phyloP scores from a whole-genome alignment of 2,113 vertebrate genomes.

The Trachemys scripta region DNA sequence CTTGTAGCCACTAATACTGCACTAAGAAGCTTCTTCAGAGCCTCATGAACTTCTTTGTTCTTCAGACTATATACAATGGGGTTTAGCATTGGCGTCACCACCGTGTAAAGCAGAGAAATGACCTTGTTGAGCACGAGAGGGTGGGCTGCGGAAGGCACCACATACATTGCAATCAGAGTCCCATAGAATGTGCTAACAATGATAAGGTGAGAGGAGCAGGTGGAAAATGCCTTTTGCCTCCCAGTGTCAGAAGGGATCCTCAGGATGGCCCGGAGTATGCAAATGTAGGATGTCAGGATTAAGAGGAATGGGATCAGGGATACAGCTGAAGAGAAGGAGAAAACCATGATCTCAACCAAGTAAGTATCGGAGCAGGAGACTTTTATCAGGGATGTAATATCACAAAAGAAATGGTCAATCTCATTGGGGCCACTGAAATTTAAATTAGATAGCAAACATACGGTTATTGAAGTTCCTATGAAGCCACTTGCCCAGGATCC shows the following conservation, averaged over 20 bases:
- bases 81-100: neutral
- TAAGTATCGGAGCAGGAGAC: conserved; percentile 53
- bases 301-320: too few relatives aligned
- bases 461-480: conserved; percentile 23
- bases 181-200: too few relatives aligned
- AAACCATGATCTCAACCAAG: conserved; percentile 26
- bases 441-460: conserved; percentile 31
- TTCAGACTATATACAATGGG: neutral
- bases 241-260: too few relatives aligned
- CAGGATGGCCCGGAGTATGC: too few relatives aligned
- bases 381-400: conserved; percentile 30
- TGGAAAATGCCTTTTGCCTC: too few relatives aligned
- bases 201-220: too few relatives aligned
- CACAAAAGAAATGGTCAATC: conserved; percentile 61
- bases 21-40: neutral
- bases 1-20: too few relatives aligned
- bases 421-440: conserved; percentile 40
- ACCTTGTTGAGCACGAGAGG: neutral
- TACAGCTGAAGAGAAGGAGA: neutral
- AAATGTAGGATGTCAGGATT: too few relatives aligned
- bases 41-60: neutral
- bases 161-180: too few relatives aligned
- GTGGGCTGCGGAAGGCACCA: too few relatives aligned
- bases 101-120: neutral
- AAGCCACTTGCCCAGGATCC: conserved; percentile 46